Conservation (phyloP, 2,797 vertebrate species). For the Bradypodion pumilum region DNA sequence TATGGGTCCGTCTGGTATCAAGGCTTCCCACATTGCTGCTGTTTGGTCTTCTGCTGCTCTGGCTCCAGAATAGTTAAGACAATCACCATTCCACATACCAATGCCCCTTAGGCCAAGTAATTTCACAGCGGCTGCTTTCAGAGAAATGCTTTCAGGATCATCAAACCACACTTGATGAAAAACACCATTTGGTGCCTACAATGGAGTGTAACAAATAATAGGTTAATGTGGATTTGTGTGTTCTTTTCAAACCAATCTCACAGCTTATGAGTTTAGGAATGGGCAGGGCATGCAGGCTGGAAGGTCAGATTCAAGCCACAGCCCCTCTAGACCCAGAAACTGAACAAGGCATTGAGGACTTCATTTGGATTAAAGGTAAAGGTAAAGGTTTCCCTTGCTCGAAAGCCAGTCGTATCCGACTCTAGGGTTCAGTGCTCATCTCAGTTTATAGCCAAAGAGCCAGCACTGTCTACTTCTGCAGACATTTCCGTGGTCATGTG, state of each 20-base stretch:
- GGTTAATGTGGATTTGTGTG: neutral
- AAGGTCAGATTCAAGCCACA: too few species aligned
- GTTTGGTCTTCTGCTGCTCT: slow-evolving; percentile 82
- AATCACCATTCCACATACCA: slow-evolving; percentile 94
- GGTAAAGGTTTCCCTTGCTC: too few species aligned
- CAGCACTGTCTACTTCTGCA: too few species aligned
- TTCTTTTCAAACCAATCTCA: neutral
- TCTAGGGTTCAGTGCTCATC: too few species aligned
- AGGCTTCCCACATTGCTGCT: slow-evolving; percentile 87
- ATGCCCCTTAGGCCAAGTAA: slow-evolving; percentile 83
- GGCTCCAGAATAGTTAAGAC: slow-evolving; percentile 86
- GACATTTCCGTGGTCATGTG: too few species aligned
- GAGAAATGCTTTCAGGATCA: slow-evolving; percentile 87
- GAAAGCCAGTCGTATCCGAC: too few species aligned
- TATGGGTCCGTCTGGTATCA: slow-evolving; percentile 70
- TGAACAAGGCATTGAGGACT: too few species aligned
- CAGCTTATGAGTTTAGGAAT: neutral
- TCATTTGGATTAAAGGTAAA: too few species aligned
- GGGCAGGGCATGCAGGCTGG: too few species aligned
- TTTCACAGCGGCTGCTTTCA: slow-evolving; percentile 80
- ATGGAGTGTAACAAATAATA: slow-evolving; percentile 19
- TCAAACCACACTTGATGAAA: slow-evolving; percentile 96
- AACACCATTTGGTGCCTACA: slow-evolving; percentile 79
- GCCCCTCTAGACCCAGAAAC: too few species aligned
- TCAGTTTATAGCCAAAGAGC: too few species aligned